phyloP scores from a whole-genome alignment of 2,888 invertebrate genomes.

The Orgyia antiqua region DNA sequence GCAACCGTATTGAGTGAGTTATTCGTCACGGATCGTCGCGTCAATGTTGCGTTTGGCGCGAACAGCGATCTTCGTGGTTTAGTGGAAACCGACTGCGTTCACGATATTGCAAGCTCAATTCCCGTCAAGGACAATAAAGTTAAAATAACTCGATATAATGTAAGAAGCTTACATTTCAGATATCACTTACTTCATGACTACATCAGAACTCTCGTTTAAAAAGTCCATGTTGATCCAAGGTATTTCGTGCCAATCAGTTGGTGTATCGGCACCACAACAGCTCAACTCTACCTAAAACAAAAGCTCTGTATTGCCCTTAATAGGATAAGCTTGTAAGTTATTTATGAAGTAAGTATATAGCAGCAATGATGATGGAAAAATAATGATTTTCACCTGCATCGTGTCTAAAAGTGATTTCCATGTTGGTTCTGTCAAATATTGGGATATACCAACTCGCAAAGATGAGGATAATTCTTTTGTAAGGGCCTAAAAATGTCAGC shows the following conservation, averaged over 20 bases:
- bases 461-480: conserved; percentile 70
- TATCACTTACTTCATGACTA: conserved; percentile 54
- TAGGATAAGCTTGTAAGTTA: too few relatives aligned
- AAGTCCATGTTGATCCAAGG: conserved; percentile 78
- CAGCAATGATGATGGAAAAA: not conserved
- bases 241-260: conserved; percentile 78
- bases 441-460: conserved; percentile 74
- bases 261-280: conserved; percentile 77
- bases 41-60: too few relatives aligned
- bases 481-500: conserved; percentile 37
- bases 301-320: too few relatives aligned
- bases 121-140: too few relatives aligned
- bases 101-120: too few relatives aligned
- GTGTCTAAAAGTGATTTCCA: conserved; percentile 79
- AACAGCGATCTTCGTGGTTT: too few relatives aligned
- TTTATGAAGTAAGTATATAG: not conserved
- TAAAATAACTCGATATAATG: too few relatives aligned
- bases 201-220: conserved; percentile 54
- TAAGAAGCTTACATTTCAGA: too few relatives aligned
- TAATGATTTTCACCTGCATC: conserved; percentile 61
- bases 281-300: conserved; percentile 56
- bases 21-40: too few relatives aligned
- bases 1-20: too few relatives aligned
- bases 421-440: conserved; percentile 72
- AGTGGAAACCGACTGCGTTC: too few relatives aligned